Percentiles rank a stretch among this genome's conserved stretches.
These are phyloP conservation scores for Conopomorpha cramerella DNA, from an alignment of 1,140 invertebrate species.

Conservation along the genomic window DNA sequence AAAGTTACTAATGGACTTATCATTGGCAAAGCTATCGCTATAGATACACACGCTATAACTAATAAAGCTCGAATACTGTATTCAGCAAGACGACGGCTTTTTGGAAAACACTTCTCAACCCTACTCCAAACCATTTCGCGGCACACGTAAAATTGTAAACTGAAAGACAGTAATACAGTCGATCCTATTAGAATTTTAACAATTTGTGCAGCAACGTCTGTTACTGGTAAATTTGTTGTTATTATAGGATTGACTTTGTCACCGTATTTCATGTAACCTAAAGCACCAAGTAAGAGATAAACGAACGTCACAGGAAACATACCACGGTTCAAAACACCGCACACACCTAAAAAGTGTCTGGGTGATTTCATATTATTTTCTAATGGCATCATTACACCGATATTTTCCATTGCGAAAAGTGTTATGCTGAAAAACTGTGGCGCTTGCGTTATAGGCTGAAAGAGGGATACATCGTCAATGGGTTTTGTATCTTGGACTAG, in stretches of 20 bases:
- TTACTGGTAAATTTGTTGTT: constrained; percentile 1
- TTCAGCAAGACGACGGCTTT: not conserved
- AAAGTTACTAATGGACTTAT: constrained; percentile 1
- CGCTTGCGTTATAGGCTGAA: no score
- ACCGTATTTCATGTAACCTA: no score
- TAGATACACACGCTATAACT: constrained; percentile 1
- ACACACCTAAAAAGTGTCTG: not conserved
- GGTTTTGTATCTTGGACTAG: no score
- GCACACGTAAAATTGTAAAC: constrained; percentile 2
- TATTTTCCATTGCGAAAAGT: not conserved
- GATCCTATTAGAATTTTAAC: constrained; percentile 2
- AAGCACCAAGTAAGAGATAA: not conserved
- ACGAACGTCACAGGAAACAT: not conserved
- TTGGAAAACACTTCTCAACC: constrained; percentile 1
- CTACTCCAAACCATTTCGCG: constrained; percentile 3
- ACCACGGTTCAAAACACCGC: not conserved
- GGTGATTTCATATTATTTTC: not conserved
- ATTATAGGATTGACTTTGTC: constrained; percentile 1
- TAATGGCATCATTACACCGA: not conserved
- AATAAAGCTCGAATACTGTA: constrained; percentile 1
- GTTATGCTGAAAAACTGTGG: not conserved
- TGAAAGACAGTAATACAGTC: constrained; percentile 1
- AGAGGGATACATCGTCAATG: no score
- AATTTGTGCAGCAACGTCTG: constrained; percentile 1
- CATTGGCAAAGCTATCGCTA: not conserved